Base-by-base conservation (phyloP, 53 echinoderm and acorn worm species). In the Actinopyga echinites region DNA sequence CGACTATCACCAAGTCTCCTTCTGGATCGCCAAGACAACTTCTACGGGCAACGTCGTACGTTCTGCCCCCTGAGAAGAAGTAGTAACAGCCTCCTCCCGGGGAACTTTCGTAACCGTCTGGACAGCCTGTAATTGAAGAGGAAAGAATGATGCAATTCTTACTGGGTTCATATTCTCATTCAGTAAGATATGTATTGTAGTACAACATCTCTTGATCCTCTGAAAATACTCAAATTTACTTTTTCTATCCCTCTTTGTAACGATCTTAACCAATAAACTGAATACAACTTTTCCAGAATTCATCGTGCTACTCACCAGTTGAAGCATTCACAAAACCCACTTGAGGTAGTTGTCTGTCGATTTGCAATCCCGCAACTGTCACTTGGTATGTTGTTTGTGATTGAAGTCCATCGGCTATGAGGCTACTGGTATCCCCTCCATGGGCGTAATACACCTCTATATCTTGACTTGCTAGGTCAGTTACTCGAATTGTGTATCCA, bases 1-100 rank as follows among this genome's bases (percentile, higher is more conserved):
- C 65, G 60, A 93, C 91, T 64, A 93, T 89, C 10, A 69, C 88
- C 33, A 93, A 65, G 37, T 93, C 93, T 53, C 87, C 83, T 22
- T 89, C 88, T 3, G 38, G 79, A 22, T 69, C 43, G 28, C 64
- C 62, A 2, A 59, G 61, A 60, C 80, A 80, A 30, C 80, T 80
- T 33, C 60, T 59, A 40, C 80, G 58, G n/a, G 80, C 80, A 17
- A 35, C 34, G 17, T 80, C 59, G 31, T 37, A 80, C 30, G 61
- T 80, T 61, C 80, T 57, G 2, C 59, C 80, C 6, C 37, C 37
- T 0, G 5, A 2, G 30, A 77, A 64, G 31, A 90, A 90, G 33
- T 38, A 80, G 61, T 90, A 90, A 56, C 90, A 90, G 25, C 79
- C 62, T 9, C 83, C 86, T 30, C 64, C 65, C 12, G 86, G 86